Conservation (phyloP, 2,113 vertebrate genomes). For the Chiloscyllium plagiosum region DNA sequence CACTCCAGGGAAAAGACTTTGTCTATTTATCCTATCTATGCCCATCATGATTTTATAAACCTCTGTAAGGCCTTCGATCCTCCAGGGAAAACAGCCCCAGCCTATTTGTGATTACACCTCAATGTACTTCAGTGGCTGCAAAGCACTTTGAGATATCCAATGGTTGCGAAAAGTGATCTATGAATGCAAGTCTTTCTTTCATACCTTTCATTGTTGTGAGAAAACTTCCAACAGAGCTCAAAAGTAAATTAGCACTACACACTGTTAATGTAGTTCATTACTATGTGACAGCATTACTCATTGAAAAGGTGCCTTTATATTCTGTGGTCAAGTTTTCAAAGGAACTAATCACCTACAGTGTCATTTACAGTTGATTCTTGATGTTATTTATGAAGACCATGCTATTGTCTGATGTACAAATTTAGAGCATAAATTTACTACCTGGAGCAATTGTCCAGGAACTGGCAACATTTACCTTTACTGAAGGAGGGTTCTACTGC, state of each 20-base stretch:
- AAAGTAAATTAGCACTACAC: background rate
- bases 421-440: background rate
- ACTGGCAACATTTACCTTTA: background rate
- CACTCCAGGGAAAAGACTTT: too few species aligned
- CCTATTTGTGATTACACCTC: too few species aligned
- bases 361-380: background rate
- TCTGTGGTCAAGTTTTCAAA: background rate
- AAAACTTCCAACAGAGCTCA: background rate
- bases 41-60: too few species aligned
- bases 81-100: too few species aligned
- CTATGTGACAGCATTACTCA: background rate
- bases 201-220: too few species aligned
- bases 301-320: background rate
- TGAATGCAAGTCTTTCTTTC: background rate
- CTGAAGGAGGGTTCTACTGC: background rate
- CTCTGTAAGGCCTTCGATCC: too few species aligned
- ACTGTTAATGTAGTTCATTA: background rate
- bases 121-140: too few species aligned
- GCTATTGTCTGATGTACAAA: background rate
- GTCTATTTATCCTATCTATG: too few species aligned
- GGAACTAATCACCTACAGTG: conserved; percentile 10
- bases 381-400: background rate
- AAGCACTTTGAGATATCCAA: too few species aligned
- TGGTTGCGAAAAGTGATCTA: background rate
- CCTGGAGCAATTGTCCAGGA: background rate